Base-by-base conservation (phyloP, 1,140 invertebrate genomes). In the Diuraphis noxia region DNA sequence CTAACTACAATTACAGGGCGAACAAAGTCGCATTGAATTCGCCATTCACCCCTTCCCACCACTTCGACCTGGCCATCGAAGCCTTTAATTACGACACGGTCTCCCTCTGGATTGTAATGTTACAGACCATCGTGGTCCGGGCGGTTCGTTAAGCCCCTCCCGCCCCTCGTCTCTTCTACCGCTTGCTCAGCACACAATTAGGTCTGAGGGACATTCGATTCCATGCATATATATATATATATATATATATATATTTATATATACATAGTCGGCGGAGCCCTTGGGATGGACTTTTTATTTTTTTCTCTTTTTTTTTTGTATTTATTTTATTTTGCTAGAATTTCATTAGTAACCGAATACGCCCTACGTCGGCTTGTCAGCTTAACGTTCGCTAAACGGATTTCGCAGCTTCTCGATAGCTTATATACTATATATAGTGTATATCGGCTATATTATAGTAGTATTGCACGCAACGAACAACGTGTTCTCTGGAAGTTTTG, bases 61-160 rank as follows among this genome's bases (percentile, higher is more conserved):
- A 38, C 21, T 23, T 38, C 86, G 46, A 88, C 40, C 72, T 25
- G 88, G 77, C 89, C 43, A 52, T 49, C 72, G 89, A 91, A 91
- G 77, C 89, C 89, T 91, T 91, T 91, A 91, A 91, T 91, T 91
- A 91, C 72, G 77, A 88, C 52, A 30, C 49, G 49, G 36, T 43
- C 86, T 36, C 84, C 84, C 82, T 85, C 82, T n/a, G 84, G 81
- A 41, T 84, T 84, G 81, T 41, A 84, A 84, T 36, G 81, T 84
- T 84, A 84, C 43, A 49, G 84, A 84, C 52, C 87, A 88, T 88
- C 43, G 49, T 34, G 34, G 87, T 88, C 87, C 63, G 40, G 52
- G 40, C 25, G 52, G 87, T 89, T 89, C 87, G 87, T 77, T 77
- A 89, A 77, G n/a, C 38, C 21, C 87, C 87, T 38, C 56, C 30